Evolutionary conservation across 2,888 invertebrate genomes (phyloP).

Genomic region (Blomia tropicalis): DNA sequence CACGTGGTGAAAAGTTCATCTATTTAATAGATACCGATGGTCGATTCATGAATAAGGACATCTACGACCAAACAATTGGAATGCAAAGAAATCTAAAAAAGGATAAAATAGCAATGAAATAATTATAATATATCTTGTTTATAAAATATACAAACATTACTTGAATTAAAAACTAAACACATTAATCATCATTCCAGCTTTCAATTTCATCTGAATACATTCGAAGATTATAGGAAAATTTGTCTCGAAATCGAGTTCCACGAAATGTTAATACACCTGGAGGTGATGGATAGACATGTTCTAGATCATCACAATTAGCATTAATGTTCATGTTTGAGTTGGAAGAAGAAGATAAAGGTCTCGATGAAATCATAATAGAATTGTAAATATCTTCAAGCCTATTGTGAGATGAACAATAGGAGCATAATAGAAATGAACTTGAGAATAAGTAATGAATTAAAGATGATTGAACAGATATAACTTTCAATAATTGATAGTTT

Average conservation of each 20-base stretch:
- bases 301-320: background rate
- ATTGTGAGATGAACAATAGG: no score
- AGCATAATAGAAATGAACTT: no score
- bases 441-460: no score
- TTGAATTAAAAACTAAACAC: no score
- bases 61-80: background rate
- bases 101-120: background rate
- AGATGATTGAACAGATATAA: no score
- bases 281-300: background rate
- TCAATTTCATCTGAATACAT: constrained; percentile 32
- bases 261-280: constrained; percentile 25
- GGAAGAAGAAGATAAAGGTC: no score
- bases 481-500: no score
- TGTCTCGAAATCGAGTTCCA: constrained; percentile 30
- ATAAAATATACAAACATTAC: background rate
- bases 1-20: background rate
- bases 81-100: background rate
- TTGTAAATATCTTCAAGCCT: no score
- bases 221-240: constrained; percentile 31
- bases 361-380: no score
- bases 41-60: background rate
- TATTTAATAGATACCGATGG: background rate
- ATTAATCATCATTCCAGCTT: constrained; percentile 25
- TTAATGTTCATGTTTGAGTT: no score
- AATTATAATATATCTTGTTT: background rate